A percentile compares a stretch with the other conserved stretches of the same genome.
Evolutionary conservation across 2,113 vertebrate species (phyloP).

Genomic region (Fukomys damarensis): DNA sequence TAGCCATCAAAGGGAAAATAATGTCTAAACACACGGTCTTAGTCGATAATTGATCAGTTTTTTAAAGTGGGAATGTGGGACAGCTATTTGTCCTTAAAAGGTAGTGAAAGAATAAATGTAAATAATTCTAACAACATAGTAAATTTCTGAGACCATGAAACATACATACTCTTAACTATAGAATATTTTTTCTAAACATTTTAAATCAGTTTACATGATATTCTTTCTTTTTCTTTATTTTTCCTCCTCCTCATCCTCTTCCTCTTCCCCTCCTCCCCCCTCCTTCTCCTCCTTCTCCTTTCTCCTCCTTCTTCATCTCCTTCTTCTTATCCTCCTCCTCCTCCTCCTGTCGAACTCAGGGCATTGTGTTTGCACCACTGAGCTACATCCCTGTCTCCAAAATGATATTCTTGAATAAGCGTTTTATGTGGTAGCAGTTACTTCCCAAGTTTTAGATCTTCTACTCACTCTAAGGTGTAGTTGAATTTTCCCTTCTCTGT

Average conservation of each 20-base stretch:
- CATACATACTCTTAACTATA: neutral
- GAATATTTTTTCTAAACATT: slow-evolving; percentile 21
- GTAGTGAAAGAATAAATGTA: neutral
- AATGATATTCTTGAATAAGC: slow-evolving; percentile 13
- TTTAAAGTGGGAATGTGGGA: neutral
- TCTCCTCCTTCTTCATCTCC: too few relatives aligned
- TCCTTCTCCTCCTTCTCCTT: too few relatives aligned
- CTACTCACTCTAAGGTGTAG: neutral
- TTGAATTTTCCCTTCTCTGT: neutral
- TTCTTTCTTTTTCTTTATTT: neutral
- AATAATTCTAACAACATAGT: neutral
- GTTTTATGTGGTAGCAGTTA: neutral
- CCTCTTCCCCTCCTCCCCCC: too few relatives aligned
- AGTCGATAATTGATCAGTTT: neutral
- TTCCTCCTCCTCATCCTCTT: too few relatives aligned
- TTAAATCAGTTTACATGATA: slow-evolving; percentile 3
- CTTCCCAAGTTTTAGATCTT: neutral
- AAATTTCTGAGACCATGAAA: neutral
- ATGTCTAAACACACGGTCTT: neutral
- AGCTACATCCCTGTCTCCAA: too few relatives aligned
- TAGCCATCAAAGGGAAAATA: neutral
- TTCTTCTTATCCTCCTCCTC: too few relatives aligned
- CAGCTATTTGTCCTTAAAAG: neutral
- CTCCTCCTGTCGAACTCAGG: too few relatives aligned
- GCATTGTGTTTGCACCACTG: too few relatives aligned